These are phyloP conservation scores for Gavia stellata DNA, from an alignment of 2,113 vertebrate species.

Conservation along the genomic window DNA sequence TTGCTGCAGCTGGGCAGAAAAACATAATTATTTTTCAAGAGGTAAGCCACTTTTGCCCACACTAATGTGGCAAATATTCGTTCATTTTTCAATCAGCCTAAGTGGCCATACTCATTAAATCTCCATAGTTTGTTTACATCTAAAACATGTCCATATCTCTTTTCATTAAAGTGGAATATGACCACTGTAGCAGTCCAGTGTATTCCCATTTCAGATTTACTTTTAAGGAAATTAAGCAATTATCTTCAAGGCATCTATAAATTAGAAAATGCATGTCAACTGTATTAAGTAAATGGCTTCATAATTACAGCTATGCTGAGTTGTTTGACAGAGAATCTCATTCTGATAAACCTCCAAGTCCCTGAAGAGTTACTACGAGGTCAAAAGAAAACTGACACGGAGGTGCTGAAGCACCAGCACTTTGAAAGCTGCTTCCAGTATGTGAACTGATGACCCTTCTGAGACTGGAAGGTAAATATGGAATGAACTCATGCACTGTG, in stretches of 20 bases:
- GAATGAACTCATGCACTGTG: not conserved
- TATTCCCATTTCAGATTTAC: not conserved
- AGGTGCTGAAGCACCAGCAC: not conserved
- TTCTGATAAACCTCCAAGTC: not conserved
- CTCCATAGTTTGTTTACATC: constrained; percentile 4
- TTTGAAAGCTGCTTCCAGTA: not conserved
- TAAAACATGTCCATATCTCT: not conserved
- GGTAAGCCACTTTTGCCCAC: constrained; percentile 20
- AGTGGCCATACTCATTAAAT: constrained; percentile 27
- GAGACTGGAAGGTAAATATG: not conserved
- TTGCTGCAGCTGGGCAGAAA: not conserved
- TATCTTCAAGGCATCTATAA: constrained; percentile 8
- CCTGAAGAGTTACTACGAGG: not conserved
- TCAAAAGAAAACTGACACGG: not conserved
- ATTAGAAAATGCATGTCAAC: not conserved
- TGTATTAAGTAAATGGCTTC: constrained; percentile 5
- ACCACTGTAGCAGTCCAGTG: not conserved
- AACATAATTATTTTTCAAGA: constrained; percentile 29
- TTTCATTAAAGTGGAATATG: not conserved
- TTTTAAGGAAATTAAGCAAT: constrained; percentile 26
- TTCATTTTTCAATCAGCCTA: constrained; percentile 45
- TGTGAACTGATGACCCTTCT: not conserved
- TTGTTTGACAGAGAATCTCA: not conserved
- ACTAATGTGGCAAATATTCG: not conserved
- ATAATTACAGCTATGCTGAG: not conserved